Percentiles rank a stretch among this genome's conserved stretches.
Conservation (phyloP, 92 coral and sea anemone species). For the Parazoanthus swiftii region DNA sequence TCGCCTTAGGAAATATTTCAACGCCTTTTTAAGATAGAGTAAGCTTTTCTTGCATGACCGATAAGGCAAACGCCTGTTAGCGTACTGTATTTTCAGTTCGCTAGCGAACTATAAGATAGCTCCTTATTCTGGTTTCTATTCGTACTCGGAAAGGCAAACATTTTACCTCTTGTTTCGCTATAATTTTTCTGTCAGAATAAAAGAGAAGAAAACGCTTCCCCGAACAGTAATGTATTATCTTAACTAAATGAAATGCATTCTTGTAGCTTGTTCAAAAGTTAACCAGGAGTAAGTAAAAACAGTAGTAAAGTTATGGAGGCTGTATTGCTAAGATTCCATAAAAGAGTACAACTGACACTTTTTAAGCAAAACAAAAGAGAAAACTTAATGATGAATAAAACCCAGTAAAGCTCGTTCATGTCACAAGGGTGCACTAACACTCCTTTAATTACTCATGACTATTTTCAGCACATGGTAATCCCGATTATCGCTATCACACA, state of each 20-base stretch:
- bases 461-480: conserved; percentile 26
- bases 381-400: not conserved
- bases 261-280: not conserved
- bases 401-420: not conserved
- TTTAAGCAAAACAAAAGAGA: too few relatives aligned
- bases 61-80: not conserved
- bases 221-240: too few relatives aligned
- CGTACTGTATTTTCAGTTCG: not conserved
- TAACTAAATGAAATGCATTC: too few relatives aligned
- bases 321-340: not conserved
- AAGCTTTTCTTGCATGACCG: not conserved
- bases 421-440: not conserved
- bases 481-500: conserved; percentile 27
- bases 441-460: conserved; percentile 4
- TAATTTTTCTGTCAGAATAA: too few relatives aligned
- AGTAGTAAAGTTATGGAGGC: too few relatives aligned
- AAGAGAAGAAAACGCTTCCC: too few relatives aligned
- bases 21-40: not conserved
- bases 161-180: too few relatives aligned
- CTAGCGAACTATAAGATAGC: not conserved
- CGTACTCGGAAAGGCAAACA: too few relatives aligned
- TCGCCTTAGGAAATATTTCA: conserved; percentile 2
- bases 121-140: too few relatives aligned
- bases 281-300: not conserved
- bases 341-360: too few relatives aligned